A percentile compares a stretch with the other conserved stretches of the same genome.
Conservation (phyloP, 2,797 vertebrate species). For the Denticeps clupeoides region DNA sequence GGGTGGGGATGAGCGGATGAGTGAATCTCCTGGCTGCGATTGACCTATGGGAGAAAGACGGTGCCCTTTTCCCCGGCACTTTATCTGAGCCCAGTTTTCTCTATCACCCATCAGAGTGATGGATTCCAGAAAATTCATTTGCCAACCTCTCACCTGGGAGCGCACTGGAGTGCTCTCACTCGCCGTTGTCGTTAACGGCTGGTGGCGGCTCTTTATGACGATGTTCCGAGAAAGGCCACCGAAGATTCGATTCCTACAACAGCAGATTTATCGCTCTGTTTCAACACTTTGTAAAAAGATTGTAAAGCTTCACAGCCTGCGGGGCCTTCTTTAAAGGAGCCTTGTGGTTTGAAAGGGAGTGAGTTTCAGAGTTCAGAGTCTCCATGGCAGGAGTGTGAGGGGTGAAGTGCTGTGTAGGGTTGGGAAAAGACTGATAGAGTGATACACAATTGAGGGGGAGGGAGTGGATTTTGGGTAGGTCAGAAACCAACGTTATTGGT, state of each 20-base stretch:
- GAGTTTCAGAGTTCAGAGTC: too few species aligned
- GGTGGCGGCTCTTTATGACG: slow-evolving; percentile 79
- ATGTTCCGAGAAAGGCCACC: slow-evolving; percentile 97
- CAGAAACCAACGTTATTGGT: too few species aligned
- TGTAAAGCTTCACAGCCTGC: slow-evolving; percentile 70
- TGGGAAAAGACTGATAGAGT: too few species aligned
- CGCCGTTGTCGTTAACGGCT: background rate
- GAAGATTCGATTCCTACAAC: slow-evolving; percentile 97
- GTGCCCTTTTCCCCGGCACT: slow-evolving; percentile 89
- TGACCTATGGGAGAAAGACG: slow-evolving; percentile 96
- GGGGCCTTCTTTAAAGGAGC: too few species aligned
- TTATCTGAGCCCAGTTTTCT: slow-evolving; percentile 90
- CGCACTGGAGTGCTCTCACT: slow-evolving; percentile 74
- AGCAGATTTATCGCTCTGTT: slow-evolving; percentile 99
- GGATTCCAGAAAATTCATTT: slow-evolving; percentile 98
- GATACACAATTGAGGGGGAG: too few species aligned
- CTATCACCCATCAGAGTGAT: slow-evolving; percentile 95
- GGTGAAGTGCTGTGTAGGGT: too few species aligned
- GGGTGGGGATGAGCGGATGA: slow-evolving; percentile 83
- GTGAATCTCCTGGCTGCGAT: slow-evolving; percentile 96
- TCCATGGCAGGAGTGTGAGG: too few species aligned
- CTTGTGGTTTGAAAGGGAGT: background rate
- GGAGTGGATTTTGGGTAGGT: too few species aligned
- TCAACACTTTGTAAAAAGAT: slow-evolving; percentile 97
- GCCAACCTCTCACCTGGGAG: slow-evolving; percentile 95